Base-by-base conservation (phyloP, 2,888 invertebrate species). In the Phasia obesa region DNA sequence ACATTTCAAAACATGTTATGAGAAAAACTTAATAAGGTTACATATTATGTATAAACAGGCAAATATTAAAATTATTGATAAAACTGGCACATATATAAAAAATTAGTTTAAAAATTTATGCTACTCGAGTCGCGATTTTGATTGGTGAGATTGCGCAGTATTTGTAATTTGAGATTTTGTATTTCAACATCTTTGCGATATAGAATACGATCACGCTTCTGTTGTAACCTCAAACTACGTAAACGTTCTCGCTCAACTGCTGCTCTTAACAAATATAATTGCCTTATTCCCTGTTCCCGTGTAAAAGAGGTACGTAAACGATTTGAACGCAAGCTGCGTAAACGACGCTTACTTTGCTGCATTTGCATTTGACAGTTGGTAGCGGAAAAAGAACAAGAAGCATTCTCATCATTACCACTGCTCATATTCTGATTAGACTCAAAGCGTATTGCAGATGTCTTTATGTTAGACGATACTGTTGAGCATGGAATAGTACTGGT, bases 131-230 rank as follows among this genome's bases (percentile, higher is more conserved):
- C 75, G 17, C 74, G 65, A 67, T 84, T 84, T 49, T 80, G 84
- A 73, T 83, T 79, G 3, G 76, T 67, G 19, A 86, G 69, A 13
- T 85, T 85, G 4, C 79, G 79, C 27, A 86, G 47, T 47, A 86
- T 85, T 73, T 85, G 69, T 31, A 86, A 31, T 67, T 86, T 86
- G n/a, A 86, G 69, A 44, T 86, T 85, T 73, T 85, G 86, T 59
- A 85, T 85, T 69, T 85, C 77, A 35, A 85, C 51, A 27, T 86
- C 86, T 57, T 85, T 85, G 7, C 65, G 84, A 27, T 85, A 84
- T 13, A 86, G 65, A n/a, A 84, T 57, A 4, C 79, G 70, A 51
- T 86, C 85, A 15, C 85, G 86, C 57, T 80, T 85, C 31, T 85
- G 83, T 35, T 86, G 86, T 23, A 81, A 15, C 11, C 78, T 75